Conservation (phyloP, 2,888 invertebrate species). For the Ennomos erosarius region DNA sequence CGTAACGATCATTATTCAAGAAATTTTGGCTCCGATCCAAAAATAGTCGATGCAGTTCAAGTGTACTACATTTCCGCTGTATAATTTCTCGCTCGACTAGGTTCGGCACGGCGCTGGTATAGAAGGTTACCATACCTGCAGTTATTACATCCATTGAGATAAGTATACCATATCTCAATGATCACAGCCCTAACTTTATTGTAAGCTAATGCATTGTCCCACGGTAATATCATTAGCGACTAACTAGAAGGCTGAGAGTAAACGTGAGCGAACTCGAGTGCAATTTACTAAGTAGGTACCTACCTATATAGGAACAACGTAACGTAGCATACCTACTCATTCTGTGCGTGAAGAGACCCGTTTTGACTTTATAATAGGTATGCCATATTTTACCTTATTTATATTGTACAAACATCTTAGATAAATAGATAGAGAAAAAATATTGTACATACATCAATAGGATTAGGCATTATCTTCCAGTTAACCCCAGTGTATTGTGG, state of each 20-base stretch:
- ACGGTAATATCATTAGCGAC: conserved; percentile 24
- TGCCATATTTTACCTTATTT: too few species aligned
- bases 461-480: too few species aligned
- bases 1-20: neutral
- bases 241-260: conserved; percentile 30
- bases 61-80: conserved; percentile 71
- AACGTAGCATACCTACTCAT: too few species aligned
- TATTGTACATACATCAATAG: too few species aligned
- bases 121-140: conserved; percentile 20
- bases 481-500: too few species aligned
- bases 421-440: too few species aligned
- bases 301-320: too few species aligned
- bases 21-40: conserved; percentile 71
- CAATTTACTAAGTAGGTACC: conserved; percentile 15
- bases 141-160: too few species aligned
- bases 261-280: conserved; percentile 19
- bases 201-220: conserved; percentile 28
- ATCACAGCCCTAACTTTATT: conserved; percentile 21
- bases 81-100: conserved; percentile 53
- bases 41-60: conserved; percentile 74
- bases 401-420: too few species aligned
- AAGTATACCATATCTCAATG: too few species aligned
- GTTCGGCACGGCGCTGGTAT: conserved; percentile 56
- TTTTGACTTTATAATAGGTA: too few species aligned
- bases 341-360: too few species aligned